phyloP scores from a whole-genome alignment of 1,140 invertebrate genomes.

The Manduca sexta region DNA sequence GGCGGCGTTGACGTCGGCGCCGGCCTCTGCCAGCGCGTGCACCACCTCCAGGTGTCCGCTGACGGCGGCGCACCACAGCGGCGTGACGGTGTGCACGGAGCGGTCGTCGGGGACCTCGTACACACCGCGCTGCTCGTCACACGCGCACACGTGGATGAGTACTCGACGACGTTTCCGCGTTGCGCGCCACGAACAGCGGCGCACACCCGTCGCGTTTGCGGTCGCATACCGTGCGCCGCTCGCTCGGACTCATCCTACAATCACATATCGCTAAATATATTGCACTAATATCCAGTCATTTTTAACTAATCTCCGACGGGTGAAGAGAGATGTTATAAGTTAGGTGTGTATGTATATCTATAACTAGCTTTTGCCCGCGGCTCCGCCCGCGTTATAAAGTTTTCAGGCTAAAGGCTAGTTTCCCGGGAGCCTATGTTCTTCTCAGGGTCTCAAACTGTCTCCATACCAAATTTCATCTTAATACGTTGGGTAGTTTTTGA shows the following conservation, averaged over 20 bases:
- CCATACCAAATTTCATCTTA: no score
- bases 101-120: slow-evolving; percentile 74
- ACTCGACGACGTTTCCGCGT: slow-evolving; percentile 91
- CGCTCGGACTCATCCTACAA: slow-evolving; percentile 65
- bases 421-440: no score
- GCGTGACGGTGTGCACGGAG: slow-evolving; percentile 86
- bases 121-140: slow-evolving; percentile 88
- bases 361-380: no score
- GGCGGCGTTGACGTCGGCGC: slow-evolving; percentile 88
- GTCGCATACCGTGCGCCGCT: slow-evolving; percentile 78
- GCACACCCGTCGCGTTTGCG: slow-evolving; percentile 84
- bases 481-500: no score
- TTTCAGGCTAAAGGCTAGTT: no score
- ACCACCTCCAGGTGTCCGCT: slow-evolving; percentile 88
- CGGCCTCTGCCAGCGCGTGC: slow-evolving; percentile 83
- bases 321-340: no score
- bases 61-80: slow-evolving; percentile 95
- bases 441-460: no score
- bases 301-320: no score
- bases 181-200: slow-evolving; percentile 90
- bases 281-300: no score
- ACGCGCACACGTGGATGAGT: slow-evolving; percentile 87
- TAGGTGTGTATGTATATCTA: no score
- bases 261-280: no score
- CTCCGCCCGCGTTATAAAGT: no score